Conservation (phyloP, 2,888 invertebrate species). For the Nowickia ferox region DNA sequence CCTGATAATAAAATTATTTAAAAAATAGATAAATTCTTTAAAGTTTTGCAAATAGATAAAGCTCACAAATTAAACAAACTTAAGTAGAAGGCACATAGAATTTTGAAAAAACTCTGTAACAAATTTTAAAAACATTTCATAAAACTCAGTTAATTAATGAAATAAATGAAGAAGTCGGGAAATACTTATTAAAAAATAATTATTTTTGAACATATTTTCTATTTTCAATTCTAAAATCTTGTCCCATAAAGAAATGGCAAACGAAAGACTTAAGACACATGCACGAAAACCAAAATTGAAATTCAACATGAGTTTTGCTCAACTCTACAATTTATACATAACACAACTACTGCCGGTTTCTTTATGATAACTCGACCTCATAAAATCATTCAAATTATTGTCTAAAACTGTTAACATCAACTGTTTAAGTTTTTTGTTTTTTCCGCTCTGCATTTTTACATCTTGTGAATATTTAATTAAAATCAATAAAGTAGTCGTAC, state of each 20-base stretch:
- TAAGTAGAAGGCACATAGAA: too few species aligned
- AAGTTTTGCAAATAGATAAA: too few species aligned
- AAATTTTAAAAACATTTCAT: too few species aligned
- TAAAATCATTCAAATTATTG: constrained; percentile 53
- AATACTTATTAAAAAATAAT: background rate
- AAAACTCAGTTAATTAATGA: background rate
- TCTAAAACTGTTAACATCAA: constrained; percentile 48
- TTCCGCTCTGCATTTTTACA: constrained; percentile 52
- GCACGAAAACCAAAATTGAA: constrained; percentile 5
- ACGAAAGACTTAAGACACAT: constrained; percentile 35
- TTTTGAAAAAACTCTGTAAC: too few species aligned
- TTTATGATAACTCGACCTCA: constrained; percentile 37
- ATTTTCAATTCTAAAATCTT: background rate
- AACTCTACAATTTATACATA: constrained; percentile 1
- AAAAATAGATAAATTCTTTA: too few species aligned
- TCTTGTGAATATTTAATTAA: constrained; percentile 70
- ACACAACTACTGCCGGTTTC: constrained; percentile 6
- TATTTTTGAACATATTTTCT: background rate
- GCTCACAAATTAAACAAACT: too few species aligned
- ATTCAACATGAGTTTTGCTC: background rate
- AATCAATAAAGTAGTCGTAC: constrained; percentile 46
- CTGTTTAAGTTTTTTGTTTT: constrained; percentile 18
- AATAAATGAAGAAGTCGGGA: background rate
- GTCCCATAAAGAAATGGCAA: background rate
- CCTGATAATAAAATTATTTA: too few species aligned